Evolutionary conservation across 1,140 invertebrate genomes (phyloP).

Genomic region (Paraescarpia echinospica): DNA sequence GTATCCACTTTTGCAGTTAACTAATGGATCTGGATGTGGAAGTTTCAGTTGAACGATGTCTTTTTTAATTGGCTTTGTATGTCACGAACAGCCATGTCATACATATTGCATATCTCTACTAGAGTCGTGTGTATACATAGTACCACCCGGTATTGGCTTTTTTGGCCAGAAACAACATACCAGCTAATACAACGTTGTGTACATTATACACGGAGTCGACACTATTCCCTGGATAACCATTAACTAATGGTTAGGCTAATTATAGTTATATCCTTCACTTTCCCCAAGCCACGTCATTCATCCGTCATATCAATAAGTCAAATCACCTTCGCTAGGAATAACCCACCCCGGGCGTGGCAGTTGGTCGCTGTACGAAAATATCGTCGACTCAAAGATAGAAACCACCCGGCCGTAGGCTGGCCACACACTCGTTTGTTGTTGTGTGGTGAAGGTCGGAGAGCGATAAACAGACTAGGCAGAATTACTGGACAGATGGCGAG

Average conservation of each 20-base stretch:
- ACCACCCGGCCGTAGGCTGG: too few relatives aligned
- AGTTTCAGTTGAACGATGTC: too few relatives aligned
- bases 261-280: too few relatives aligned
- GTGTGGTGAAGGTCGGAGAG: not conserved
- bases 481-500: not conserved
- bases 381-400: too few relatives aligned
- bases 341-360: not conserved
- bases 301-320: not conserved
- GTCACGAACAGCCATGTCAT: not conserved
- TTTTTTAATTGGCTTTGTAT: not conserved
- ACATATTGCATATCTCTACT: not conserved
- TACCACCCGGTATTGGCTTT: not conserved
- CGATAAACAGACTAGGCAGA: not conserved
- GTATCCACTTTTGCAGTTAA: not conserved
- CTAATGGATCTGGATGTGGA: not conserved
- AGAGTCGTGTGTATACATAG: not conserved
- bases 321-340: not conserved
- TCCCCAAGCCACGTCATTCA: not conserved
- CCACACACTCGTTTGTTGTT: not conserved
- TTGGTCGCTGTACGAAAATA: not conserved
- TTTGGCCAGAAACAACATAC: not conserved
- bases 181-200: too few relatives aligned
- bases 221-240: not conserved
- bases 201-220: not conserved
- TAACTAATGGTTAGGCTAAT: not conserved